Evolutionary conservation across 2,113 vertebrate genomes (phyloP), one percentile per base, ranked within the genome.

Genomic region (Nothocercus julius): DNA sequence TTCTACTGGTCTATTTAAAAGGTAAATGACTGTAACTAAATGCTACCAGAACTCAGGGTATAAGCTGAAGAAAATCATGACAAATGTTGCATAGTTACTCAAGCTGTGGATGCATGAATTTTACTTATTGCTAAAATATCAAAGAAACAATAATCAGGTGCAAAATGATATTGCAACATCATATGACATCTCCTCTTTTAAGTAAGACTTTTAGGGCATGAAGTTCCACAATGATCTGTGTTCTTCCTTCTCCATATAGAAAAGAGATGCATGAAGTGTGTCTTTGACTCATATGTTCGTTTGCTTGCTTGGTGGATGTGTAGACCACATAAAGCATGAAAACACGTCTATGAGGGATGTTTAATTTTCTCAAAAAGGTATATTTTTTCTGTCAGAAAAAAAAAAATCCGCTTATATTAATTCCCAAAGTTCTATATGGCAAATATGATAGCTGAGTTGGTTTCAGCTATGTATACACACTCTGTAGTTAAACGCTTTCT

Each of bases 51-150:
- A 75, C 20, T 47, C 16, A 30, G 25, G 4, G 7, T 88, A 38
- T 4, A 3, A 7, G 17, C 7, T 47, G 81, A 16, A 54, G 21
- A 53, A 85, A 92, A 89, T 19, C 3, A 9, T 69, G 16, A 7
- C 13, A 85, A 74, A 74, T 2, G 17, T 75, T 27, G 7, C 0
- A 0, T 75, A 36, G 2, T 18, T 59, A 14, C 2, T 54, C 15
- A 87, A 22, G 34, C 73, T 40, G 4, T 58, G 8, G 12, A 44
- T 68, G 11, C 8, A 79, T 30, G 5, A 6, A 7, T 79, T 78
- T 63, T 56, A 53, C 9, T 61, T 79, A 19, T 62, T 25, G 7
- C 7, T 54, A 76, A 91, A 72, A 78, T 67, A 79, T 18, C 0
- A 72, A 82, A 82, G 20, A 72, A 78, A 49, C 7, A 47, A 28